phyloP scores from a whole-genome alignment of 2,888 invertebrate genomes.

The Cosmopolites sordidus region DNA sequence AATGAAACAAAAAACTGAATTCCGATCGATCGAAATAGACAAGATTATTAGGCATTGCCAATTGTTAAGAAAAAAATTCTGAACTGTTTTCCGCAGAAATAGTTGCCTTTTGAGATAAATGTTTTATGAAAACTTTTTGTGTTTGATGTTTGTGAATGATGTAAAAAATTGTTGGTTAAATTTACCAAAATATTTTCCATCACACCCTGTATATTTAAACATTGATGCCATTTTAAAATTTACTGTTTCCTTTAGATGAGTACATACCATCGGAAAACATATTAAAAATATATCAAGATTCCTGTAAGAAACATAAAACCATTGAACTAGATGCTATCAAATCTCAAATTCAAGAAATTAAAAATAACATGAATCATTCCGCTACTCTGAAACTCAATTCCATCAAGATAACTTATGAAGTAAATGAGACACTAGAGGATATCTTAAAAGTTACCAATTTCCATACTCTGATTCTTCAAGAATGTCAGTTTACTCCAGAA shows the following conservation, averaged over 20 bases:
- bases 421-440: slow-evolving; percentile 44
- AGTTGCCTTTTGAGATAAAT: no score
- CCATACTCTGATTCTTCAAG: slow-evolving; percentile 38
- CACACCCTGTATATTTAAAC: no score
- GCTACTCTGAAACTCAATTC: slow-evolving; percentile 40
- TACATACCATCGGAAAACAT: slow-evolving; percentile 34
- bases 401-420: slow-evolving; percentile 41
- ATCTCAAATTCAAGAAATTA: slow-evolving; percentile 38
- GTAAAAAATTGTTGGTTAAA: no score
- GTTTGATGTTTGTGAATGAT: no score
- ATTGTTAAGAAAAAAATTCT: no score
- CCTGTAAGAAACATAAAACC: slow-evolving; percentile 39
- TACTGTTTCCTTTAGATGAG: slow-evolving; percentile 24
- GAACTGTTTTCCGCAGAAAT: no score
- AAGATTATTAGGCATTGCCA: no score
- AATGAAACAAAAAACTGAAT: no score
- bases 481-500: slow-evolving; percentile 40
- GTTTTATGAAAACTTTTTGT: no score
- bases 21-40: no score
- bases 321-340: slow-evolving; percentile 39
- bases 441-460: slow-evolving; percentile 43
- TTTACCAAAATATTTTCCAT: no score
- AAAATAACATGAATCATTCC: slow-evolving; percentile 43
- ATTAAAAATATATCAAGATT: slow-evolving; percentile 36
- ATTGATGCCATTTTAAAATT: no score